Evolutionary conservation across 2,888 invertebrate genomes (phyloP).

Genomic region (Cataglyphis albicans): DNA sequence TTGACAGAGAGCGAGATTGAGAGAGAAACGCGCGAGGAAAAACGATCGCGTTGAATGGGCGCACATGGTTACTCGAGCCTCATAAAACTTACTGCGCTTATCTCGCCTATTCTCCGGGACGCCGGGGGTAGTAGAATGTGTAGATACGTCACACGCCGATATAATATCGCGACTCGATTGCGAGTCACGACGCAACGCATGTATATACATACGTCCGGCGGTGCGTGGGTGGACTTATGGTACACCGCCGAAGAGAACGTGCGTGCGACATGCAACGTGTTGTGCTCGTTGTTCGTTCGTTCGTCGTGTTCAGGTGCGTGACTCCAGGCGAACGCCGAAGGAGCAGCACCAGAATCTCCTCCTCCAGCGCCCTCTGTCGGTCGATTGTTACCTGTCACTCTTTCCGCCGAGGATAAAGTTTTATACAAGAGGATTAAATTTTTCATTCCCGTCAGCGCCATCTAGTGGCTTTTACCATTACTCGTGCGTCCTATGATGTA

Average conservation of each 20-base stretch:
- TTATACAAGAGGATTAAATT: neutral
- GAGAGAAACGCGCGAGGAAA: neutral
- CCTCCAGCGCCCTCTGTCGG: conserved; percentile 20
- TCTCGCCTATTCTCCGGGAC: conserved; percentile 64
- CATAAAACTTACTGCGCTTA: conserved; percentile 71
- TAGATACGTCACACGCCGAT: conserved; percentile 15
- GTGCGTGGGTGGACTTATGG: conserved; percentile 58
- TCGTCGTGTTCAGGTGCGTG: conserved; percentile 1
- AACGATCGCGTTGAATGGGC: conserved; percentile 57
- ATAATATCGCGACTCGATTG: conserved; percentile 61
- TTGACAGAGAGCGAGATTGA: neutral
- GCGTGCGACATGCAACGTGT: conserved; percentile 59
- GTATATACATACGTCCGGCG: conserved; percentile 60
- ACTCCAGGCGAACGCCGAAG: neutral
- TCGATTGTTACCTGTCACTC: neutral
- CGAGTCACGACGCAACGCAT: conserved; percentile 60
- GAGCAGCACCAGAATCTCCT: conserved; percentile 10
- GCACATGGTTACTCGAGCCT: conserved; percentile 60
- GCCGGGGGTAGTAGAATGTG: conserved; percentile 66
- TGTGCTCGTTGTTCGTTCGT: neutral
- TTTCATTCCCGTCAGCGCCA: neutral
- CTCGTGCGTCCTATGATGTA: neutral
- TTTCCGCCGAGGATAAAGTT: neutral
- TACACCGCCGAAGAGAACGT: conserved; percentile 62
- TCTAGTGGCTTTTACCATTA: neutral